Base-by-base conservation (phyloP, 2,888 invertebrate species). In the Lithophane semibrunnea region DNA sequence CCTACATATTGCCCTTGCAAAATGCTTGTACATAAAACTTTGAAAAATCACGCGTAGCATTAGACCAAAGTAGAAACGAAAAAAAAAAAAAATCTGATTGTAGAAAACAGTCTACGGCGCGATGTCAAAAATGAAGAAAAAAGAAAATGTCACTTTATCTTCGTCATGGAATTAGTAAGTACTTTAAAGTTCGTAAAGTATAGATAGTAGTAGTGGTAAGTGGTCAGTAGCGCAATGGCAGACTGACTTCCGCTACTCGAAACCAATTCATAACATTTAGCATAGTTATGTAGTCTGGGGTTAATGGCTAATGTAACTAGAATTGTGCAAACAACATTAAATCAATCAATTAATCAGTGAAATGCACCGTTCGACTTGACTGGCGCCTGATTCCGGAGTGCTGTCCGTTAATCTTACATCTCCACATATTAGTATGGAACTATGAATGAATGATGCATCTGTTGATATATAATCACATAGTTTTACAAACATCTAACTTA, bases 381-480 rank as follows among this genome's bases (percentile, higher is more conserved):
- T 78, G 78, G n/a, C 58, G 52, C 49, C 58, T 58, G 37, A 12
- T 37, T 24, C 13, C 18, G 18, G 13, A 60, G 42, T 21, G 44
- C 21, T 44, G 12, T 16, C 49, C 0, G 21, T 54, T 61, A 29
- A 66, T 80, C 37, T 37, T 18, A 47, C 21, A 56, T 18, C 24
- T 12, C 58, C 29, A 47, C 21, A 16, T 64, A 69, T 10, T 63
- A 37, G 13, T 71, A 80, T 82, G 29, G 1, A 29, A 29, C 29
- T 29, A 29, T 29, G 29, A 29, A 29, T 29, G 78, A 80, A 83
- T 67, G 37, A 72, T 83, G 83, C 63, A 77, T 77, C 64, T 56
- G 37, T 37, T 56, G 47, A 44, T 68, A 47, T 73, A 58, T 81
- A 80, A 84, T 75, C 29, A 82, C 75, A 60, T 18, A 82, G 80